phyloP scores from a whole-genome alignment of 2,888 invertebrate species.

The Leptinotarsa rubiginosa region DNA sequence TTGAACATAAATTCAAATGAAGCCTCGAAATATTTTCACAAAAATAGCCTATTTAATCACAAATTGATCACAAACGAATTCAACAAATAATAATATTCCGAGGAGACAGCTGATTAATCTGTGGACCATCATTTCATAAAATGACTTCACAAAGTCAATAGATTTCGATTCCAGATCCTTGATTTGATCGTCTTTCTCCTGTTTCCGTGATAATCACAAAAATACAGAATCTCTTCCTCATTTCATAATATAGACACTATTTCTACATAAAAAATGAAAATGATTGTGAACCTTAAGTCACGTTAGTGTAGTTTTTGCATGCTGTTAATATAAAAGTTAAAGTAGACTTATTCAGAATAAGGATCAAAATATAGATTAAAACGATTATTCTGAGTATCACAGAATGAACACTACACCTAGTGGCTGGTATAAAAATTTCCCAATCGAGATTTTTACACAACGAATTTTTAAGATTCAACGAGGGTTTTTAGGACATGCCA shows the following conservation, averaged over 20 bases:
- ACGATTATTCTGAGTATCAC: conserved; percentile 67
- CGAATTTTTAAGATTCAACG: not conserved
- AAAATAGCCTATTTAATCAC: not conserved
- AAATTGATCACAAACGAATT: conserved; percentile 9
- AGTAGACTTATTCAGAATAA: conserved; percentile 44
- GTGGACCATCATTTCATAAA: too few relatives aligned
- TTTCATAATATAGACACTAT: not conserved
- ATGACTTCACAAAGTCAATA: not conserved
- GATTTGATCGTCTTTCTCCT: not conserved
- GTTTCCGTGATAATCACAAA: too few relatives aligned
- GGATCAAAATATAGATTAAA: conserved; percentile 57
- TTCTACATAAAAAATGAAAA: conserved; percentile 38
- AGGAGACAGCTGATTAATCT: not conserved
- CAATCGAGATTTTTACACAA: conserved; percentile 56
- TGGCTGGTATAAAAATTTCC: conserved; percentile 66
- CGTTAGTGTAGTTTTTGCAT: conserved; percentile 51
- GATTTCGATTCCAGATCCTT: not conserved
- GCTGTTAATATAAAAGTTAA: conserved; percentile 45
- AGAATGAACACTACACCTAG: conserved; percentile 68
- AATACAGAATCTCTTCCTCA: conserved; percentile 6
- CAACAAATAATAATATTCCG: not conserved
- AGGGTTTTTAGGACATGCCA: conserved; percentile 65
- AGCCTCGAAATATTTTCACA: conserved; percentile 1
- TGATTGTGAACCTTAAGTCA: conserved; percentile 57
- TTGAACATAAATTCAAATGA: conserved; percentile 15